Evolutionary conservation across 1,140 invertebrate species (phyloP).

Genomic region (Achroia grisella): DNA sequence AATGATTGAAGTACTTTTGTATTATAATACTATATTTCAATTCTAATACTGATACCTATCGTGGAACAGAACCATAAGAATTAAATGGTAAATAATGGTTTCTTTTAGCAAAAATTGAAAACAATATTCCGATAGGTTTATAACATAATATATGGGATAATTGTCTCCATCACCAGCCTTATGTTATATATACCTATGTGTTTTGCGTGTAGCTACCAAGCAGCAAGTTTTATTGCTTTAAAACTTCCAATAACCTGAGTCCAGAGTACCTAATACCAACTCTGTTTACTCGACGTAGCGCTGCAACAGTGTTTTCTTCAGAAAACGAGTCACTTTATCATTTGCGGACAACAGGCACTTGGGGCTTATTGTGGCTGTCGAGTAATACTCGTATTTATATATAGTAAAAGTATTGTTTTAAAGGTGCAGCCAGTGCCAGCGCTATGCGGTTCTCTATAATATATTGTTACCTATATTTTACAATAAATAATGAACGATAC

Average conservation of each 20-base stretch:
- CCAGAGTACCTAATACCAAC: conserved; percentile 2
- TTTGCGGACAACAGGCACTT: conserved; percentile 47
- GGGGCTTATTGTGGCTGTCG: conserved; percentile 41
- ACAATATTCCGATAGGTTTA: too few species aligned
- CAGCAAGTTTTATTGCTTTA: too few species aligned
- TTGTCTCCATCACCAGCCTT: too few species aligned
- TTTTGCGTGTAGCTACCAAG: too few species aligned
- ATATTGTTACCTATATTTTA: conserved; percentile 18
- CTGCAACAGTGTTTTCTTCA: conserved; percentile 24
- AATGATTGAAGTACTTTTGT: too few species aligned
- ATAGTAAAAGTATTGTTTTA: conserved; percentile 24
- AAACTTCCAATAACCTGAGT: conserved; percentile 12
- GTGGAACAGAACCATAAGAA: too few species aligned
- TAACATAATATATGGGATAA: too few species aligned
- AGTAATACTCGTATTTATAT: conserved; percentile 22
- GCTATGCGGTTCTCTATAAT: conserved; percentile 24
- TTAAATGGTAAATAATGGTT: too few species aligned
- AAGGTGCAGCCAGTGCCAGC: conserved; percentile 25
- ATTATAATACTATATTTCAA: too few species aligned
- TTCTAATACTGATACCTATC: too few species aligned
- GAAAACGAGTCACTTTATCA: conserved; percentile 56
- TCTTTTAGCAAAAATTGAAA: too few species aligned
- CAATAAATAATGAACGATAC: background rate
- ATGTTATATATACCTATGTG: too few species aligned
- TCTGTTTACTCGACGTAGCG: conserved; percentile 15